A percentile compares a stretch with the other conserved stretches of the same genome.
phyloP scores from a whole-genome alignment of 2,113 vertebrate genomes.

The Gymnogyps californianus region DNA sequence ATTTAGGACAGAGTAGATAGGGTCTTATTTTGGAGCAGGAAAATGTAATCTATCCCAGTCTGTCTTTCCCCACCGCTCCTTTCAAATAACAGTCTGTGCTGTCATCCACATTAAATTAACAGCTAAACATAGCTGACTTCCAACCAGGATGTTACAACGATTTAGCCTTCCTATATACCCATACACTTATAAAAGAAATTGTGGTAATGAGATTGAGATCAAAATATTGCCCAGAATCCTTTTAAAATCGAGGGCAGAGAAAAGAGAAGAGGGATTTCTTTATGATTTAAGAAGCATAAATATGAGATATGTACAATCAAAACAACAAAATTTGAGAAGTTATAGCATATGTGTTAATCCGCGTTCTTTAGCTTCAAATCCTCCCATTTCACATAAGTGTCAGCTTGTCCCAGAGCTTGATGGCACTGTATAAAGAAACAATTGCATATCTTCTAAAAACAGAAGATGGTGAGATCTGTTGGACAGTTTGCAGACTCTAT shows the following conservation, averaged over 20 bases:
- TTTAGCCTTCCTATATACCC: neutral
- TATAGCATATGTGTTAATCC: neutral
- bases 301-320: neutral
- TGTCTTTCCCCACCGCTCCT: neutral
- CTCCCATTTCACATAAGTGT: neutral
- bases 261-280: neutral
- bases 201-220: neutral
- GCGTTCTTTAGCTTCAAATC: neutral
- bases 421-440: neutral
- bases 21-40: neutral
- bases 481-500: neutral
- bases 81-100: neutral
- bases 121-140: conserved; percentile 11
- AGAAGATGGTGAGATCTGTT: conserved; percentile 11
- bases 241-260: neutral
- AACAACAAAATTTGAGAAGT: neutral
- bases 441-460: conserved; percentile 15
- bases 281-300: neutral
- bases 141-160: neutral
- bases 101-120: neutral
- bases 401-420: neutral
- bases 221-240: conserved; percentile 7
- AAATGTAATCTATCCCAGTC: neutral
- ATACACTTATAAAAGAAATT: neutral
- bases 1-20: conserved; percentile 12